These are phyloP conservation scores for Adelges cooleyi DNA, from an alignment of 1,140 invertebrate genomes.

Conservation along the genomic window DNA sequence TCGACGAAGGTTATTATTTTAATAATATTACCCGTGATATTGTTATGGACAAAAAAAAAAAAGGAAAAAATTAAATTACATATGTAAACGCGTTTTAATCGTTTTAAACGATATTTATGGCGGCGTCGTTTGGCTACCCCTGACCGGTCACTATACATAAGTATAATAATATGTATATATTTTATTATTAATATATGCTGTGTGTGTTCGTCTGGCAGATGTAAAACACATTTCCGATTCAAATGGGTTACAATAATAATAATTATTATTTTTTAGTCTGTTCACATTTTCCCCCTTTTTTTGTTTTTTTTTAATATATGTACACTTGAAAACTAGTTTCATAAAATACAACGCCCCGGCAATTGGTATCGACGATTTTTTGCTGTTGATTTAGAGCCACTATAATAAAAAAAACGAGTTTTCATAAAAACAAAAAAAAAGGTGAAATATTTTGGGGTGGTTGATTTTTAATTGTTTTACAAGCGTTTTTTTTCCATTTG, in stretches of 20 bases:
- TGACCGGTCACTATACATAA: neutral
- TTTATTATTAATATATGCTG: no score
- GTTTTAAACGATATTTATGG: slow-evolving; percentile 16
- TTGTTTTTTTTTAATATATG: slow-evolving; percentile 13
- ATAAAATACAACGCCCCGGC: slow-evolving; percentile 15
- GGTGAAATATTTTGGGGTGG: neutral
- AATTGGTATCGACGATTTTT: slow-evolving; percentile 17
- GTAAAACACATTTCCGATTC: slow-evolving; percentile 24
- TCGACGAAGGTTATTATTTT: no score
- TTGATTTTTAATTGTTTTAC: slow-evolving; percentile 24
- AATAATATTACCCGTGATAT: no score
- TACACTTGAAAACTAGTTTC: slow-evolving; percentile 20
- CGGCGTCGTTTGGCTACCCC: neutral
- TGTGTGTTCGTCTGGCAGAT: slow-evolving; percentile 1
- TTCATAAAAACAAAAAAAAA: slow-evolving; percentile 9
- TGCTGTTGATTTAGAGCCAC: slow-evolving; percentile 24
- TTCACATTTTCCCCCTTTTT: neutral
- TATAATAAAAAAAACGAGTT: slow-evolving; percentile 15
- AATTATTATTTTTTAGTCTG: neutral
- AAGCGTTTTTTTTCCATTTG: slow-evolving; percentile 13
- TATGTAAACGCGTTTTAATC: slow-evolving; percentile 2
- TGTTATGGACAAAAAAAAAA: no score
- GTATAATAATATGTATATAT: no score
- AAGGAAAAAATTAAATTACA: no score
- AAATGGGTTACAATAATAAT: slow-evolving; percentile 19